Base-by-base conservation (phyloP, 92 coral and sea anemone genomes). In the Desmophyllum pertusum region DNA sequence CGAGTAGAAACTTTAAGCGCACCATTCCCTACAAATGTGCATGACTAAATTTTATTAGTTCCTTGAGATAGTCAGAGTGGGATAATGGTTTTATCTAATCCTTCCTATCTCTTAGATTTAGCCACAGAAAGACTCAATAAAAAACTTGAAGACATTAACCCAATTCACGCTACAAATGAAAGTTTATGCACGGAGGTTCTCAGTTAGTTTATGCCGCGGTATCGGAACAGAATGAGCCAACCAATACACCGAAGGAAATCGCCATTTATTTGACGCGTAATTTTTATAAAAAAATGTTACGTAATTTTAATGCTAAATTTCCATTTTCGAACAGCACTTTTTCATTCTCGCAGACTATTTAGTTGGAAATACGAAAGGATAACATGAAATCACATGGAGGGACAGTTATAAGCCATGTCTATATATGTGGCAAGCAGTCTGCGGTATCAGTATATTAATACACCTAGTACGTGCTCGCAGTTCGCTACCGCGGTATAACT, bases 391-490 rank as follows among this genome's bases (percentile, higher is more conserved):
- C 61, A 19, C n/a, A 21, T 23, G 63, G 63, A 53, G 5, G 2
- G 62, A 53, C 30, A 15, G 0, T 15, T 36, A 19, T 30, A 14
- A 72, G 15, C 21, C 30, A 11, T 39, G 19, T 21, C 3, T 38
- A 10, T 18, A 1, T 51, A 33, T 36, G 42, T 18, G 43, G 21
- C 21, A 75, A 15, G 6, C 65, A 38, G 17, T 52, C 17, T 52
- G 79, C 43, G 45, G 45, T 75, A 75, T 75, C 45, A 10, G 23
- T 50, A n/a, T n/a, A 35, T 75, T 75, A 61, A 11, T 19, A 1
- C 71, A 77, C n/a, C 41, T 77, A 25, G 70, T 77, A 77, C 81
- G 70, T 77, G 81, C 81, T 40, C 14, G 81, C 40, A 18, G 52
- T 18, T 25, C n/a, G 39, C 33, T 3, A 6, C 40, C 45, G 18